Evolutionary conservation across 2,797 vertebrate species (phyloP).

Genomic region (Linurgus olivaceus): DNA sequence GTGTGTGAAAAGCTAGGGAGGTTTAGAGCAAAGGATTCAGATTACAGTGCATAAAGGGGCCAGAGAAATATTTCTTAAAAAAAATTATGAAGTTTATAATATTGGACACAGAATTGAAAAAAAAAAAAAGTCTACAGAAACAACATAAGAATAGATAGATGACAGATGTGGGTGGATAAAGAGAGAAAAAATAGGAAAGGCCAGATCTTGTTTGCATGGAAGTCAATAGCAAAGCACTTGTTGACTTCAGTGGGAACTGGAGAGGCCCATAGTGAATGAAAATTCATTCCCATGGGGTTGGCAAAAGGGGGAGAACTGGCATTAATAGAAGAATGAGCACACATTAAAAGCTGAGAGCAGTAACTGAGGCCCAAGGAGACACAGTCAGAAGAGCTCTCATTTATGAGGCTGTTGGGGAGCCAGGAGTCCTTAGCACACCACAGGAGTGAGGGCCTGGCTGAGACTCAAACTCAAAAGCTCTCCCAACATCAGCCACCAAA

Average conservation of each 20-base stretch:
- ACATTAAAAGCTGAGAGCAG: not conserved
- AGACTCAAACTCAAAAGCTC: not conserved
- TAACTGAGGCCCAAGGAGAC: not conserved
- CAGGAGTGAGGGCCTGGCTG: not conserved
- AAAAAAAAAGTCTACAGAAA: constrained; percentile 43
- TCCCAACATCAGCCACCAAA: not conserved
- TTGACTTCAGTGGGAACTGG: not conserved
- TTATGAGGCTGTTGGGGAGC: not conserved
- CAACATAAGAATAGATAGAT: constrained; percentile 39
- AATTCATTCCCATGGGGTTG: not conserved
- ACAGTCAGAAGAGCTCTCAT: not conserved
- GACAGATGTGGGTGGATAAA: constrained; percentile 64
- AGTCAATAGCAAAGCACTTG: not conserved
- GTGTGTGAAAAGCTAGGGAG: constrained; percentile 47
- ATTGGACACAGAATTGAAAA: constrained; percentile 57
- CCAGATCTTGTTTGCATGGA: not conserved
- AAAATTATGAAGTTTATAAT: constrained; percentile 40
- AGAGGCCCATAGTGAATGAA: constrained; percentile 15
- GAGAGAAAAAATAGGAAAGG: constrained; percentile 13
- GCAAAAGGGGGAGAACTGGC: not conserved
- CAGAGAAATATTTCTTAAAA: not conserved
- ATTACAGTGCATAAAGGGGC: constrained; percentile 41
- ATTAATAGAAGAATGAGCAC: not conserved
- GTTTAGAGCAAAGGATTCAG: constrained; percentile 43
- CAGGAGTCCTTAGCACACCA: not conserved